Evolutionary conservation across 2,113 vertebrate genomes (phyloP), one percentile per base, ranked within the genome.

Genomic region (Onychostoma macrolepis): DNA sequence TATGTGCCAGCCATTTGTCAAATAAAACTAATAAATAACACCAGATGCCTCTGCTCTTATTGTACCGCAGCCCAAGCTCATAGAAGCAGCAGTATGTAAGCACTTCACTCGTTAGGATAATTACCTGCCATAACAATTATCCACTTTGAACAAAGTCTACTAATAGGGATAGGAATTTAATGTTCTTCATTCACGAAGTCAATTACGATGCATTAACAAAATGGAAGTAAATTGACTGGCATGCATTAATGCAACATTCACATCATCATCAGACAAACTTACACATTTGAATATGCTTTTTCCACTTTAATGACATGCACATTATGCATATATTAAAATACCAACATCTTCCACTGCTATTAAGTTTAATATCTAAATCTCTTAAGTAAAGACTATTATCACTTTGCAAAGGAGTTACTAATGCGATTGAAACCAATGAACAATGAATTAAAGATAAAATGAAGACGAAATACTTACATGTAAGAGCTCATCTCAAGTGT

Each of bases 11-110:
- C 67, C 86, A 78, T 85, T 87, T 83, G 56, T 67, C 53, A 10
- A 76, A 85, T 88, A 83, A 87, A 85, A 74, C 83, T 67, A 90
- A 90, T 69, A 85, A 80, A 86, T 87, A 79, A 74, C 67, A 58
- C 30, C 77, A 61, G 71, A 76, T 53, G 69, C 30, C 41, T 38
- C 43, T 76, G 21, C 83, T 65, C 78, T 61, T 50, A 26, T 81
- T 48, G 69, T 50, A 76, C 85, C 74, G 81, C 75, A 89, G 78
- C 28, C 48, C 50, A 24, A n/a, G 56, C 8, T 77, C 78, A 41
- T 33, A 11, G 24, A 33, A 61, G 58, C 28, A 12, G 36, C 26
- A 48, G 9, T 28, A 69, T 12, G 11, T 19, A 36, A 38, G 24
- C 6, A 12, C 41, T 83, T 38, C 41, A 48, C n/a, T 28, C 8